A percentile compares a stretch with the other conserved stretches of the same genome.
These are phyloP conservation scores for Percopsis transmontana DNA, from an alignment of 2,113 vertebrate genomes.

Conservation along the genomic window DNA sequence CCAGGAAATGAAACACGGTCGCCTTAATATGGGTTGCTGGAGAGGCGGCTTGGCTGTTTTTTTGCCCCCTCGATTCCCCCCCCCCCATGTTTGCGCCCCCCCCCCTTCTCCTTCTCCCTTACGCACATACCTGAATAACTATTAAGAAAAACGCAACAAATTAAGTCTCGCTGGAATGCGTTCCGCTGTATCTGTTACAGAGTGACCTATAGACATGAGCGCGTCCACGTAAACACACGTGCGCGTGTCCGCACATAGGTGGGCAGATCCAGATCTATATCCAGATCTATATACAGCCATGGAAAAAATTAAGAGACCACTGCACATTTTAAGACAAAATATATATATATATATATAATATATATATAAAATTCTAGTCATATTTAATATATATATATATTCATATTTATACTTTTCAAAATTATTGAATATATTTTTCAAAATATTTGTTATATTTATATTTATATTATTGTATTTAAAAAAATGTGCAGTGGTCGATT, in stretches of 20 bases:
- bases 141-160: conserved; percentile 29
- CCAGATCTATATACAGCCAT: too few relatives aligned
- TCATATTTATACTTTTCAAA: too few relatives aligned
- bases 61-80: conserved; percentile 9
- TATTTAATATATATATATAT: too few relatives aligned
- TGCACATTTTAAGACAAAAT: too few relatives aligned
- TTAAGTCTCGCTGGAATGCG: conserved; percentile 47
- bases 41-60: conserved; percentile 51
- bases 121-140: conserved; percentile 37
- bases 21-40: conserved; percentile 69
- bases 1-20: conserved; percentile 82
- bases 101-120: conserved; percentile 26
- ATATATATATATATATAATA: too few relatives aligned
- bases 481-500: too few relatives aligned
- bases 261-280: too few relatives aligned
- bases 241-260: neutral
- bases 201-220: conserved; percentile 1
- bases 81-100: conserved; percentile 10
- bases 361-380: too few relatives aligned
- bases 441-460: too few relatives aligned
- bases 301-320: too few relatives aligned
- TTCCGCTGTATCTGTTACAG: conserved; percentile 42
- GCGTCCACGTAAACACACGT: neutral
- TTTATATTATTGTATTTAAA: too few relatives aligned
- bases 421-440: too few relatives aligned